Conservation (phyloP, 2,797 vertebrate species). For the Sebastes taczanowskii region DNA sequence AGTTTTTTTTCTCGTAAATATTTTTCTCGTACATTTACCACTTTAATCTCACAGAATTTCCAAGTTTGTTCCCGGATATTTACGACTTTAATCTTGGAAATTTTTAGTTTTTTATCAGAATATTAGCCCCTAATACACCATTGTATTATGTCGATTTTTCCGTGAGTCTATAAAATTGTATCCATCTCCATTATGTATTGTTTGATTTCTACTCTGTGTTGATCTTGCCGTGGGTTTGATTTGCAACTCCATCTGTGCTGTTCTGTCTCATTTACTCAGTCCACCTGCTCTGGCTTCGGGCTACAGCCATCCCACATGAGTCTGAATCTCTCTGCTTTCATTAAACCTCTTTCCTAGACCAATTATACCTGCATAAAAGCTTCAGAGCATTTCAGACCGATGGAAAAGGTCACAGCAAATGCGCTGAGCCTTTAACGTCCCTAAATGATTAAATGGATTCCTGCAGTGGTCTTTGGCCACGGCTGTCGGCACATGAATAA, state of each 20-base stretch:
- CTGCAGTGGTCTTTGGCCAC: conserved; percentile 25
- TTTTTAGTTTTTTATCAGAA: too few relatives aligned
- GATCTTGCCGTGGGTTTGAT: background rate
- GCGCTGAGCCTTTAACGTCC: conserved; percentile 18
- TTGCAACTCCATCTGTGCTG: background rate
- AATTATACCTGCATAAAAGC: conserved; percentile 34
- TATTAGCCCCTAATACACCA: too few relatives aligned
- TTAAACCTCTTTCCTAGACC: conserved; percentile 23
- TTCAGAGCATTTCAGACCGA: background rate
- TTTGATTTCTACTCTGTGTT: background rate
- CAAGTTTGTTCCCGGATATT: background rate
- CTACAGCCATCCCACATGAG: conserved; percentile 15
- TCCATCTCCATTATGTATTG: background rate
- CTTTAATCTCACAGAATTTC: too few relatives aligned
- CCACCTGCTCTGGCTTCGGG: conserved; percentile 10
- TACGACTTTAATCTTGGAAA: too few relatives aligned
- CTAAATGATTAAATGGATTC: conserved; percentile 54
- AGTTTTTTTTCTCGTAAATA: too few relatives aligned
- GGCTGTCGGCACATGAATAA: conserved; percentile 42
- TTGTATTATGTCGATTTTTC: too few relatives aligned
- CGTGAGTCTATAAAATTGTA: background rate
- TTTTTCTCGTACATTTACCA: too few relatives aligned
- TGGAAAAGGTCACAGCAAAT: conserved; percentile 43
- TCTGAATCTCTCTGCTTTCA: conserved; percentile 36
- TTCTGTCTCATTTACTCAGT: background rate